Base-by-base conservation (phyloP, 2,113 vertebrate genomes). In the Sitta europaea region DNA sequence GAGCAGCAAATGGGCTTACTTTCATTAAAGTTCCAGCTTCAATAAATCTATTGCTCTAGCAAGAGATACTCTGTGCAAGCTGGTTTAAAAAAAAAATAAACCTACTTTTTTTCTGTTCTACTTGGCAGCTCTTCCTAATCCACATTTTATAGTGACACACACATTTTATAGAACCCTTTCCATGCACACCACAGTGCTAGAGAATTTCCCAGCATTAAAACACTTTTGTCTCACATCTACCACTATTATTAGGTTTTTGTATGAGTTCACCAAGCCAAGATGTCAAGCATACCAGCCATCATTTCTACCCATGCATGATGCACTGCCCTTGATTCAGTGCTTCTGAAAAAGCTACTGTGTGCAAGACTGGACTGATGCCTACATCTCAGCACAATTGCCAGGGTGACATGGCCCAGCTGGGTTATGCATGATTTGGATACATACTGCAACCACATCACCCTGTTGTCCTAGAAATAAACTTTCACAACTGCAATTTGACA, bases 381-480 rank as follows among this genome's bases (percentile, higher is more conserved):
- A 20, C 36, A 9, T 28, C 48, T 29, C 48, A 27, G 12, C 19
- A 70, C 21, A n/a, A 50, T 9, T 62, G 51, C 42, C 35, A 19
- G 47, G 31, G 38, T 73, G 79, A 70, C 0, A 0, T 43, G 58
- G 43, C 57, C 73, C 76, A 57, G 15, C 22, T 16, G 51, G 13
- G 43, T 50, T 58, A 67, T 0, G 0, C 6, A 2, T 65, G 20
- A 29, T 85, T 68, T 16, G 6, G 42, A 62, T 66, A 58, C 50
- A 6, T 14, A 24, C 67, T 70, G 82, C 33, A 80, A 67, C 14
- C 21, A n/a, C 62, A 35, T 51, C 1, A 0, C 51, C 33, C 38
- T 59, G 47, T 43, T 90, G 75, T 67, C 74, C 51, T n/a, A 80
- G 43, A 70, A 95, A 96, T 51, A 80, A 58, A 90, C 54, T 83